These are phyloP conservation scores for Aspiorhynchus laticeps DNA, from an alignment of 2,113 vertebrate species.

Conservation along the genomic window DNA sequence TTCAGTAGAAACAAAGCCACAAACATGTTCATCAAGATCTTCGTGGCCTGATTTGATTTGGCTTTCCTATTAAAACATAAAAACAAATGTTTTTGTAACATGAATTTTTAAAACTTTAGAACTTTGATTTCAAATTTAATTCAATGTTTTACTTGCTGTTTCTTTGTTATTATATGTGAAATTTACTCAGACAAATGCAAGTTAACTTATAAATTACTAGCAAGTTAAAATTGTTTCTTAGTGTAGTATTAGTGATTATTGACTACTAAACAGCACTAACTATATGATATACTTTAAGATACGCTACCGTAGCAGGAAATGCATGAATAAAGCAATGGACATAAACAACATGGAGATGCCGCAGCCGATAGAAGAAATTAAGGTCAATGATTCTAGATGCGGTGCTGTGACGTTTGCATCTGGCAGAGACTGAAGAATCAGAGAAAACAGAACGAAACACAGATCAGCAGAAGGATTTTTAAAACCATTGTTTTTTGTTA, in stretches of 20 bases:
- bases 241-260: no score
- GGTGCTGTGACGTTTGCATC: background rate
- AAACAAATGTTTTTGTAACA: background rate
- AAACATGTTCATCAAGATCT: no score
- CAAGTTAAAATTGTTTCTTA: background rate
- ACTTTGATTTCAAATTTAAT: no score
- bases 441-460: background rate
- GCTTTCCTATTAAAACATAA: no score
- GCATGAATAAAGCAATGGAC: constrained; percentile 50
- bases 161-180: no score
- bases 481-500: background rate
- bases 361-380: constrained; percentile 66
- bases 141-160: no score
- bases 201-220: no score
- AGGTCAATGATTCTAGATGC: constrained; percentile 55
- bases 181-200: no score
- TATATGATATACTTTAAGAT: background rate
- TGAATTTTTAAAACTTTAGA: no score
- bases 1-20: no score
- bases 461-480: background rate
- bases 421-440: constrained; percentile 46
- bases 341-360: constrained; percentile 66
- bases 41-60: no score
- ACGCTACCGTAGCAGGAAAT: no score
- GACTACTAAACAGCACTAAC: background rate